phyloP scores from a whole-genome alignment of 2,888 invertebrate genomes.

The Eristalis intricaria region DNA sequence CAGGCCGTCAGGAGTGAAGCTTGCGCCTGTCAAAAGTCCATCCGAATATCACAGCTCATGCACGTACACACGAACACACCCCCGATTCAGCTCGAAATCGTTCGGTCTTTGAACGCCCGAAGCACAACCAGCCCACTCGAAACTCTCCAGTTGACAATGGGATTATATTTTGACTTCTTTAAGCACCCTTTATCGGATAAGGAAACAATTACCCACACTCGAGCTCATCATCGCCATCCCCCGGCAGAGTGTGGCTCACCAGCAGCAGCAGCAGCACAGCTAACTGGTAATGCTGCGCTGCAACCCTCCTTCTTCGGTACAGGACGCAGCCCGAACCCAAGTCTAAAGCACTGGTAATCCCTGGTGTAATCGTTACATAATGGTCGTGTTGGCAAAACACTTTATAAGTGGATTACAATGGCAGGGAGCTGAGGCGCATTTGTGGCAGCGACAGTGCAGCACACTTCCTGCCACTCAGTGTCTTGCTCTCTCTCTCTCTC shows the following conservation, averaged over 20 bases:
- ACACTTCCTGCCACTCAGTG: constrained; percentile 57
- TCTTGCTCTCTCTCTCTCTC: too few species aligned
- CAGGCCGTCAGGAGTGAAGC: constrained; percentile 45
- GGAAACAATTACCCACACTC: constrained; percentile 71
- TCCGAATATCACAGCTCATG: constrained; percentile 18
- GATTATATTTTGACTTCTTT: constrained; percentile 73
- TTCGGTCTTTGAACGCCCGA: constrained; percentile 15
- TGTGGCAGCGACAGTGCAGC: constrained; percentile 35
- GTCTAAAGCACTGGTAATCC: constrained; percentile 55
- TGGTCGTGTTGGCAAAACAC: constrained; percentile 73
- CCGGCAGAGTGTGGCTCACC: neutral
- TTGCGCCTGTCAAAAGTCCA: constrained; percentile 61
- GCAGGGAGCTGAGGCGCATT: constrained; percentile 38
- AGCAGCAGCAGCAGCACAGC: neutral
- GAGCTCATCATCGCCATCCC: constrained; percentile 21
- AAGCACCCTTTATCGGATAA: constrained; percentile 72
- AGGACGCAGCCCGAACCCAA: constrained; percentile 43
- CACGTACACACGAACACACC: constrained; percentile 1
- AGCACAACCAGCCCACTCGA: constrained; percentile 52
- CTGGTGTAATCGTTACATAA: constrained; percentile 71
- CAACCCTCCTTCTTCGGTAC: constrained; percentile 46
- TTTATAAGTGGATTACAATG: constrained; percentile 72
- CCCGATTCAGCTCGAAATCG: neutral
- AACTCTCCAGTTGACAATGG: constrained; percentile 70
- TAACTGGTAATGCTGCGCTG: neutral